Percentiles rank a stretch among this genome's conserved stretches.
phyloP scores from a whole-genome alignment of 1,140 invertebrate species.

The Trichonephila inaurata region DNA sequence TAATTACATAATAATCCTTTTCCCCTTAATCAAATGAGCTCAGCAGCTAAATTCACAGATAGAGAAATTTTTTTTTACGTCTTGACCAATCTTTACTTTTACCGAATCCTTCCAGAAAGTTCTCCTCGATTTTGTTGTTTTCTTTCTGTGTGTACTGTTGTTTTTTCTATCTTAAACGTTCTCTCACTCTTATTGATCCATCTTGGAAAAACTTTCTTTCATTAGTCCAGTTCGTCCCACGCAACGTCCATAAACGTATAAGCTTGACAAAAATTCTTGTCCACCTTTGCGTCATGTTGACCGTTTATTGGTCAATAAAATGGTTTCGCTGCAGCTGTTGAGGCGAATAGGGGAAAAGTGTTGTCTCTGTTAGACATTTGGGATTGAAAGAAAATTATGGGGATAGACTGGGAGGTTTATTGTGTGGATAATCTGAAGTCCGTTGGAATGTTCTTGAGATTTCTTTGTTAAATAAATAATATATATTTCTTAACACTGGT shows the following conservation, averaged over 20 bases:
- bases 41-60: no score
- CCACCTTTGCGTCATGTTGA: neutral
- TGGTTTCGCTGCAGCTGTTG: neutral
- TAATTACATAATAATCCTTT: no score
- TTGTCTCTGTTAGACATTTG: no score
- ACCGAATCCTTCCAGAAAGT: neutral
- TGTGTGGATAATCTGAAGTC: no score
- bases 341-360: neutral
- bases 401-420: no score
- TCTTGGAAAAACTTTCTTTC: neutral
- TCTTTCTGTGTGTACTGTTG: neutral
- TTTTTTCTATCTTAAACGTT: neutral
- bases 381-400: no score
- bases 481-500: no score
- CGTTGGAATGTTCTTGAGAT: no score
- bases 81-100: neutral
- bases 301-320: constrained; percentile 35
- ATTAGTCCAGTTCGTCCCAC: neutral
- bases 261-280: neutral
- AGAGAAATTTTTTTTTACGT: no score
- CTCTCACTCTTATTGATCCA: neutral
- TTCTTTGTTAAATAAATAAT: no score
- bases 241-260: neutral
- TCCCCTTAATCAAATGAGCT: no score
- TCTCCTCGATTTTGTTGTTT: neutral